These are phyloP conservation scores for Oxyruncus cristatus DNA, from an alignment of 2,113 vertebrate species.

Conservation along the genomic window DNA sequence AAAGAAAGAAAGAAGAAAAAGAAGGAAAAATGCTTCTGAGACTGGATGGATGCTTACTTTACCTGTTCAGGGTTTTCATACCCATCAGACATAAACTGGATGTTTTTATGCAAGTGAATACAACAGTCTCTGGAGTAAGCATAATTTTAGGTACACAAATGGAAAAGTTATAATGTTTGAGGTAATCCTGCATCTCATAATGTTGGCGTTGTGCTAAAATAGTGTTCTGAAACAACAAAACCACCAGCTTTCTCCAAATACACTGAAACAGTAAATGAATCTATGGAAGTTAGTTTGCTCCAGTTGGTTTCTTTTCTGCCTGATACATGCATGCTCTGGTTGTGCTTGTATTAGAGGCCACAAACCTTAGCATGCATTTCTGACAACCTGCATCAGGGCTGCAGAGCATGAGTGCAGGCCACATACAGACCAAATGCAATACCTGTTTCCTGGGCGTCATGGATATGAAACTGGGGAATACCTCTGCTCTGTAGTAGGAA, in stretches of 20 bases:
- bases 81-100: background rate
- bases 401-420: background rate
- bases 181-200: background rate
- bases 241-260: background rate
- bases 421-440: background rate
- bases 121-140: background rate
- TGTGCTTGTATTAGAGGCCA: background rate
- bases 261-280: background rate
- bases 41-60: background rate
- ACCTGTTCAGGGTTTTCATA: background rate
- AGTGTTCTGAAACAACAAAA: background rate
- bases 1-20: background rate
- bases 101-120: background rate
- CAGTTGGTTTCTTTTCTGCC: background rate
- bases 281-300: background rate
- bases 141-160: background rate
- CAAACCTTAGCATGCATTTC: background rate
- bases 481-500: background rate
- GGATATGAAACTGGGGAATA: background rate
- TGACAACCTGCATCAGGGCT: background rate
- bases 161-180: background rate
- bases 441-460: background rate
- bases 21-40: background rate
- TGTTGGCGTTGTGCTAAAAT: background rate
- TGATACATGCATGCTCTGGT: background rate